Evolutionary conservation across 2,113 vertebrate species (phyloP).

Genomic region (Notarius quadriscutis): DNA sequence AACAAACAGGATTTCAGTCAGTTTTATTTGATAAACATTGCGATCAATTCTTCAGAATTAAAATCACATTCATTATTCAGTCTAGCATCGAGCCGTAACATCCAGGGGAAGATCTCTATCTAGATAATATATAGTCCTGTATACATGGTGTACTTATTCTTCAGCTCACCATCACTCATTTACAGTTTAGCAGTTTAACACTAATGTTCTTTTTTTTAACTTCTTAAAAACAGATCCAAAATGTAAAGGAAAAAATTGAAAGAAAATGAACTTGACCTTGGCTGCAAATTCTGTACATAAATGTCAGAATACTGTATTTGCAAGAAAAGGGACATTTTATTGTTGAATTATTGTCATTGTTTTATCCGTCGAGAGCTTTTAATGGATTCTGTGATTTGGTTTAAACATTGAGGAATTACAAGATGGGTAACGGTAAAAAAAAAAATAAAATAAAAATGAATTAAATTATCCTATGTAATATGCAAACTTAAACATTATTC

Average conservation of each 20-base stretch:
- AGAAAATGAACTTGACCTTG: neutral
- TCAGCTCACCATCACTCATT: neutral
- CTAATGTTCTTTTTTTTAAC: no score
- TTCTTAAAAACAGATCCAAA: neutral
- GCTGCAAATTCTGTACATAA: neutral
- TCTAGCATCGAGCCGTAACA: neutral
- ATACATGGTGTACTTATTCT: neutral
- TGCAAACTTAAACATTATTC: neutral
- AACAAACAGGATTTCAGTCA: neutral
- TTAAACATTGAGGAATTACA: neutral
- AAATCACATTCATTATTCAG: neutral
- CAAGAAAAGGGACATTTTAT: neutral
- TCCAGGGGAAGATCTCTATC: neutral
- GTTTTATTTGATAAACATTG: neutral
- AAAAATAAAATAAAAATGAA: neutral
- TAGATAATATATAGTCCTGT: neutral
- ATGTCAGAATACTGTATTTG: neutral
- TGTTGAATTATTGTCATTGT: neutral
- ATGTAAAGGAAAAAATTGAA: neutral
- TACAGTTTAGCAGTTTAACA: neutral
- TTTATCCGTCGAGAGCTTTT: neutral
- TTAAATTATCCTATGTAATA: neutral
- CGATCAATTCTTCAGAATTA: neutral
- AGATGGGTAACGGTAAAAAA: neutral
- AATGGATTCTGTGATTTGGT: neutral